Percentiles rank a stretch among this genome's conserved stretches.
phyloP scores from a whole-genome alignment of 2,113 vertebrate species.

The Upupa epops region DNA sequence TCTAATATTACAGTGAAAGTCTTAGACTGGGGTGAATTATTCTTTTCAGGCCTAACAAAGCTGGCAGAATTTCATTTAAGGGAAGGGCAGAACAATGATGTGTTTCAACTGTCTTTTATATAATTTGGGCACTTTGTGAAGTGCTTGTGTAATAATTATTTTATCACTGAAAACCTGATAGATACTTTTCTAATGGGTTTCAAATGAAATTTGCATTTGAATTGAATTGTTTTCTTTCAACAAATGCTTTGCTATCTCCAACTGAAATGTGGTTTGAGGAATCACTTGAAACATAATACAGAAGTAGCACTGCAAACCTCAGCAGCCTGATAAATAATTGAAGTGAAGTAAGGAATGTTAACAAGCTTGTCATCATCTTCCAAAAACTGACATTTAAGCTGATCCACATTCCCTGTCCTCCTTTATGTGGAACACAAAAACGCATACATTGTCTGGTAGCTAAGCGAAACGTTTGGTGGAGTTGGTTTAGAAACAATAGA shows the following conservation, averaged over 20 bases:
- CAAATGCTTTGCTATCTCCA: conserved; percentile 20
- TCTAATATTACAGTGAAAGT: conserved; percentile 65
- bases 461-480: conserved; percentile 39
- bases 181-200: conserved; percentile 29
- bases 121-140: conserved; percentile 23
- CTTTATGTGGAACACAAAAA: conserved; percentile 44
- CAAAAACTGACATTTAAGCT: conserved; percentile 74
- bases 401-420: conserved; percentile 1
- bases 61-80: conserved; percentile 50
- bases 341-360: conserved; percentile 78
- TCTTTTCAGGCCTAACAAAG: conserved; percentile 57
- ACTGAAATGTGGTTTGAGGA: conserved; percentile 44
- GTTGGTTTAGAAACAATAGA: conserved; percentile 11
- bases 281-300: conserved; percentile 69
- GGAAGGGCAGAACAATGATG: conserved; percentile 36
- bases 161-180: conserved; percentile 17
- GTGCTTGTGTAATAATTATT: conserved; percentile 11
- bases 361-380: conserved; percentile 74
- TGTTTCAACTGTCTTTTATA: conserved; percentile 43
- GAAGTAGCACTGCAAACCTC: conserved; percentile 29
- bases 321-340: conserved; percentile 72
- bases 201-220: conserved; percentile 55
- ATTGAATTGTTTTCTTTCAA: conserved; percentile 28
- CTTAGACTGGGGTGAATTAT: conserved; percentile 23
- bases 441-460: background rate